phyloP scores from a whole-genome alignment of 2,113 vertebrate genomes.

The Protobothrops mucrosquamatus region DNA sequence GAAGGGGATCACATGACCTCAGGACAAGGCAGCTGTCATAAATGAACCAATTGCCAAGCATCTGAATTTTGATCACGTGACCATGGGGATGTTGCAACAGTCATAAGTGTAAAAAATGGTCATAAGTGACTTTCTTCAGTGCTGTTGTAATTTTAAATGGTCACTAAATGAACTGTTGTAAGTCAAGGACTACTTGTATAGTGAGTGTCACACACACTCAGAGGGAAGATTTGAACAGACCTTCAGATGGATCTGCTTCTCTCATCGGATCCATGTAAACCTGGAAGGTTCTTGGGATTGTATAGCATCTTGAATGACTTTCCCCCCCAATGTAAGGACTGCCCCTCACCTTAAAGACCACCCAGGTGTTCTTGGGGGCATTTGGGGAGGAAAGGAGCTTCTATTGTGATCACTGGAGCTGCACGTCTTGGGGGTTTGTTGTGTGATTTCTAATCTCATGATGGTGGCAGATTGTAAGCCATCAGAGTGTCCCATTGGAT shows the following conservation, averaged over 20 bases:
- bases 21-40: too few species aligned
- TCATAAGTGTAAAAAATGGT: too few species aligned
- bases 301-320: background rate
- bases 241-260: background rate
- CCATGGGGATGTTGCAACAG: too few species aligned
- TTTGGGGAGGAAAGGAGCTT: background rate
- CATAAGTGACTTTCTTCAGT: too few species aligned
- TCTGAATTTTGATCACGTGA: too few species aligned
- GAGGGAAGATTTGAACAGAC: background rate
- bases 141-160: too few species aligned
- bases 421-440: background rate
- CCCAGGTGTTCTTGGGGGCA: background rate
- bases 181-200: background rate
- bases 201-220: background rate
- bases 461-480: background rate
- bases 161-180: too few species aligned
- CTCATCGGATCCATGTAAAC: background rate
- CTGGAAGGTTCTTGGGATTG: background rate
- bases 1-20: too few species aligned
- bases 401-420: background rate
- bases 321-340: background rate
- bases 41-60: too few species aligned
- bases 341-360: background rate
- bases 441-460: background rate
- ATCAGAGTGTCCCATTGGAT: background rate